Conservation (phyloP, 2,797 vertebrate species). For the Pseudotriccus pelzelni region DNA sequence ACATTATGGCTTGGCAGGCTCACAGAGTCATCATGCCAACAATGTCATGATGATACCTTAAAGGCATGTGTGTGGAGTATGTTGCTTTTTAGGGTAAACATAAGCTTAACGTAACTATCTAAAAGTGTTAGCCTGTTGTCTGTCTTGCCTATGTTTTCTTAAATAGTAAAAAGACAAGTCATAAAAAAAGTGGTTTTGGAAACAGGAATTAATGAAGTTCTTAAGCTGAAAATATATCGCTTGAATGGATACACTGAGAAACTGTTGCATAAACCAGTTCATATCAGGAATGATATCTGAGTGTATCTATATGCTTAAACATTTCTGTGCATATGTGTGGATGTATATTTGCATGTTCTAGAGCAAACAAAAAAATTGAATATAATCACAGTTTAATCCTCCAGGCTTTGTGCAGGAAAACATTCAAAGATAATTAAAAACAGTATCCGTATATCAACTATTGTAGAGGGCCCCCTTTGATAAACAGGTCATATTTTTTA, state of each 20-base stretch:
- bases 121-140: background rate
- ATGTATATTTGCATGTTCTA: background rate
- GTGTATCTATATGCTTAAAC: background rate
- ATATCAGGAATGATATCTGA: background rate
- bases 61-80: rapidly evolving
- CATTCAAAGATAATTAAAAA: background rate
- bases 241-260: background rate
- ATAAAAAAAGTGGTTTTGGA: background rate
- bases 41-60: rapidly evolving
- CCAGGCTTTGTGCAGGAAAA: background rate
- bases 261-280: background rate
- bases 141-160: background rate
- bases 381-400: background rate
- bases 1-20: background rate
- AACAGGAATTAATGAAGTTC: background rate
- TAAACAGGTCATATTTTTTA: background rate
- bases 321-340: background rate
- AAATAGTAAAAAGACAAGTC: background rate
- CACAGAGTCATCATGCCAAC: background rate
- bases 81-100: background rate
- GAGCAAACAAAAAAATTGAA: background rate
- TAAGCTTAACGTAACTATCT: background rate
- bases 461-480: background rate
- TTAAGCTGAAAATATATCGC: background rate
- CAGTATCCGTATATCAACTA: background rate